Conservation (phyloP, 2,797 vertebrate species). For the Tiaroga cobitis region DNA sequence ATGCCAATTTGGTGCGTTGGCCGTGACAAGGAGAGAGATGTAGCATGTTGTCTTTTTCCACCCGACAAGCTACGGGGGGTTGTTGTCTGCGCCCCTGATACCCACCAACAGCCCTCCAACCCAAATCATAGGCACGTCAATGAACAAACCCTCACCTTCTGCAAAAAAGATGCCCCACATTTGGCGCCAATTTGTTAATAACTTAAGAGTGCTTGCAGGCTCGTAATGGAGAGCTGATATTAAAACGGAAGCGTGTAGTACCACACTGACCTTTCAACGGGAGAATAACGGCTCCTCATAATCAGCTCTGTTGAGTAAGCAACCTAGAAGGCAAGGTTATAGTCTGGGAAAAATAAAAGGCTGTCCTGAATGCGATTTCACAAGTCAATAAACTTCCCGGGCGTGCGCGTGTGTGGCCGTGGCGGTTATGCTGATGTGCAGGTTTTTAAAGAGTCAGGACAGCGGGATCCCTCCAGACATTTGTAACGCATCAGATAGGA, state of each 20-base stretch:
- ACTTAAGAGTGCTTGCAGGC: conserved; percentile 75
- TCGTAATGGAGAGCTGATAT: conserved; percentile 73
- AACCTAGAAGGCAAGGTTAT: conserved; percentile 79
- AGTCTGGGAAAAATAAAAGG: conserved; percentile 65
- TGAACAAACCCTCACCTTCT: conserved; percentile 18
- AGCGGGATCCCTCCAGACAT: conserved; percentile 66
- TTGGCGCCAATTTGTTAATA: conserved; percentile 76
- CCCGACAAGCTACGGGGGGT: conserved; percentile 51
- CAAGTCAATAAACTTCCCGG: conserved; percentile 76
- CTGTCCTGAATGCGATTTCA: conserved; percentile 75
- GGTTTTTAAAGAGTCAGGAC: conserved; percentile 66
- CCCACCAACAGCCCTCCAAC: conserved; percentile 32
- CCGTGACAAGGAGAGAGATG: conserved; percentile 60
- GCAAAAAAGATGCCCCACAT: conserved; percentile 23
- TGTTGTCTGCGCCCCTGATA: conserved; percentile 59
- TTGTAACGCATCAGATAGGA: conserved; percentile 71
- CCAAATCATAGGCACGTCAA: not conserved
- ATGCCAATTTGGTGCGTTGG: conserved; percentile 72
- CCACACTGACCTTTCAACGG: conserved; percentile 76
- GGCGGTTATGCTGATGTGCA: conserved; percentile 70
- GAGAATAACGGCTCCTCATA: conserved; percentile 72
- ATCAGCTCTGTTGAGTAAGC: conserved; percentile 84
- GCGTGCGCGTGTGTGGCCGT: conserved; percentile 51
- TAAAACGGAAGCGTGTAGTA: conserved; percentile 70
- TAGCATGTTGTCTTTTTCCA: conserved; percentile 54